Base-by-base conservation (phyloP, 2,113 vertebrate species). In the Marmota monax region DNA sequence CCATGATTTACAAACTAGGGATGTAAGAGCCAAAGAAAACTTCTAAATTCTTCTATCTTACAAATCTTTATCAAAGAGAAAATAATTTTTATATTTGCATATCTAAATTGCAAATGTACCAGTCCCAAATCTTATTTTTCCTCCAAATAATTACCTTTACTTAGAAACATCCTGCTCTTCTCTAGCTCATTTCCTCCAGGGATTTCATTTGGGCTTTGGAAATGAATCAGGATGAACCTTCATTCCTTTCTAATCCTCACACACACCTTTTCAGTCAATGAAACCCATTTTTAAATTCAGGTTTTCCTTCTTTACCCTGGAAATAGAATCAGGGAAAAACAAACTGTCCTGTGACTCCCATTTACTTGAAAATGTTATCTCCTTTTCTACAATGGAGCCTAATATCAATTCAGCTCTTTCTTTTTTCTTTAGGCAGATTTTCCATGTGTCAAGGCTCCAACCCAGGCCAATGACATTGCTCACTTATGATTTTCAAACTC, bases 311-410 rank as follows among this genome's bases (percentile, higher is more conserved):
- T 78, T 88, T 76, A 58, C 37, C 16, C n/a, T 83, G n/a, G 39
- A 58, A 69, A 58, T 92, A 11, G 18, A 96, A 72, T n/a, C 37
- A 12, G 9, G 32, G 53, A 34, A 48, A 72, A 83, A 84, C 32
- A 87, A 88, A 27, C 2, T 56, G 23, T 79, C 39, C 51, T 37
- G 0, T 17, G 39, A 27, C 42, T 18, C 27, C 32, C 39, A 74
- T 83, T 92, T 61, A 84, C 70, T 88, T 95, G 65, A 37, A 87
- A 92, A 61, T 27, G 73, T 63, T 65, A 39, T 27, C 87, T 74
- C 13, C 39, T 42, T 84, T 51, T 22, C 12, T 74, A 17, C 87
- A 87, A 12, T 72, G 25, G 23, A 34, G 23, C 9, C n/a, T 88
- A 65, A 45, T 76, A 39, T 34, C 45, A 61, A 11, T 84, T 17